Evolutionary conservation across 2,113 vertebrate genomes (phyloP).

Genomic region (Vidua chalybeata): DNA sequence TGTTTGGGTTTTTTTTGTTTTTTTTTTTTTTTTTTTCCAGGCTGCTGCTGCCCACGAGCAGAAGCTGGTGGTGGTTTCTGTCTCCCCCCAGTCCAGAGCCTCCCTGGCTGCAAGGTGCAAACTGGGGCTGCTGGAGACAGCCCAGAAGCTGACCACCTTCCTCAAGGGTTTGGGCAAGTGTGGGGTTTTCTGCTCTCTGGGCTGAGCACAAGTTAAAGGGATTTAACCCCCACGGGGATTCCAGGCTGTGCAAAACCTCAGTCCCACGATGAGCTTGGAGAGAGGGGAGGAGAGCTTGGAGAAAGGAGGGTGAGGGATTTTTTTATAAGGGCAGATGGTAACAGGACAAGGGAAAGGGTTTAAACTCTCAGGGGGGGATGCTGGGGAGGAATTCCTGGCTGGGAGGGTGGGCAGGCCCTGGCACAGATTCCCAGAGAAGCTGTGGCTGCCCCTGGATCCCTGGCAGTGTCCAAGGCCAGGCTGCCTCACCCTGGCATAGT

Average conservation of each 20-base stretch:
- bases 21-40: neutral
- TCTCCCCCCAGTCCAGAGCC: constrained; percentile 93
- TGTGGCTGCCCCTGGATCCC: neutral
- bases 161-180: constrained; percentile 86
- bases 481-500: rapidly evolving
- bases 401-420: neutral
- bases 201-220: rapidly evolving
- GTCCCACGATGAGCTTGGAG: rapidly evolving
- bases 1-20: no score
- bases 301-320: neutral
- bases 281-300: neutral
- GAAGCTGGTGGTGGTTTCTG: constrained; percentile 86
- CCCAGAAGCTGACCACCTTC: constrained; percentile 84
- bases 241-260: neutral
- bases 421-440: neutral
- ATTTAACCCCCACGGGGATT: neutral
- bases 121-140: constrained; percentile 80
- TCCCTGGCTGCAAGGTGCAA: constrained; percentile 85
- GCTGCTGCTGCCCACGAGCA: constrained; percentile 48
- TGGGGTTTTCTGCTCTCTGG: neutral
- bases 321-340: no score
- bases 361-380: neutral
- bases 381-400: neutral
- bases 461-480: neutral
- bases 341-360: neutral